Evolutionary conservation across 2,888 invertebrate genomes (phyloP), one percentile per base, ranked within the genome.

Genomic region (Cephonodes hylas): DNA sequence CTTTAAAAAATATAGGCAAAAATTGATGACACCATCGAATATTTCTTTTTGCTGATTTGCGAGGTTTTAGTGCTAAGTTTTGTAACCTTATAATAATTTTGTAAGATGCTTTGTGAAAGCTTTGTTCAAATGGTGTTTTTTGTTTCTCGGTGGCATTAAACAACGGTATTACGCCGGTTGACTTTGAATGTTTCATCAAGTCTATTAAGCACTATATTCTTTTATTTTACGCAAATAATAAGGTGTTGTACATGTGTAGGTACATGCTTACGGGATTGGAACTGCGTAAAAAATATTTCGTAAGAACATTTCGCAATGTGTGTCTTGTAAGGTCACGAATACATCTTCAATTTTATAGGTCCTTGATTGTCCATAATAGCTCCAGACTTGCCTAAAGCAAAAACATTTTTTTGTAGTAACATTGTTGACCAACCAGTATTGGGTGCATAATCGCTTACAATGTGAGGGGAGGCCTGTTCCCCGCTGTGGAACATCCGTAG

Each of bases 341-440:
- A 27, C 31, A 53, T 53, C 53, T 31, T 53, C 53, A 53, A 53
- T 53, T 53, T 53, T 53, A 53, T 53, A 53, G 53, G 53, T 53
- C 53, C 53, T 53, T 53, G 53, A 53, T 27, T 53, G 27, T 53
- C 53, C 53, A 53, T 53, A 53, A 53, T 53, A 53, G 53, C 53
- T 53, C 53, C 53, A 53, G 53, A 31, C 53, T 53, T 27, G 31
- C 18, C 53, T 15, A 53, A 31, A 53, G 27, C 53, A 53, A 27
- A 53, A 15, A 31, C 10, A 31, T 53, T 53, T 53, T 46, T 31
- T 53, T 53, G 31, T 18, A 53, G 18, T 10, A 48, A 18, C 53
- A 27, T 53, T 18, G 27, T 15, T 27, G 53, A 31, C 31, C 18
- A 53, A 53, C 53, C 53, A 53, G 31, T 53, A 53, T 53, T 10